Percentiles rank a stretch among this genome's conserved stretches.
Conservation (phyloP, 2,888 invertebrate genomes). For the Lypha dubia region DNA sequence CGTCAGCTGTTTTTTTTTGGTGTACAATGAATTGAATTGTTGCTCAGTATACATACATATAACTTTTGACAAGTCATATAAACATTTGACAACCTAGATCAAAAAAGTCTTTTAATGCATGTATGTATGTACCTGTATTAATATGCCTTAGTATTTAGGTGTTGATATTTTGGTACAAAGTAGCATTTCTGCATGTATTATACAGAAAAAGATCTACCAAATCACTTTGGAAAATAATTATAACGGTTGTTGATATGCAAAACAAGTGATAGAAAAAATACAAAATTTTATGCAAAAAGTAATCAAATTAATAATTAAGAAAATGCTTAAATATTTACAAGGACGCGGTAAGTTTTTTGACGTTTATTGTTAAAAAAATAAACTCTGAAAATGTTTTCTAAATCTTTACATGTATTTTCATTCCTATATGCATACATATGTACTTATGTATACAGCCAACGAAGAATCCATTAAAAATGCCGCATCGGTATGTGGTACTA, state of each 20-base stretch:
- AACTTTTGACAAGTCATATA: too few relatives aligned
- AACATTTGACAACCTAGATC: too few relatives aligned
- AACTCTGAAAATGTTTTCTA: not conserved
- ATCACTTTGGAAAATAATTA: not conserved
- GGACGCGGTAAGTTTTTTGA: not conserved
- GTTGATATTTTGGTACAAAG: not conserved
- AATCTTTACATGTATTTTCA: not conserved
- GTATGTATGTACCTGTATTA: too few relatives aligned
- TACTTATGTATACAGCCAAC: too few relatives aligned
- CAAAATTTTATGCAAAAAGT: not conserved
- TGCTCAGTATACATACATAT: too few relatives aligned
- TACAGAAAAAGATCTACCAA: not conserved
- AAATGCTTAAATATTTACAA: constrained; percentile 1
- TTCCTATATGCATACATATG: not conserved
- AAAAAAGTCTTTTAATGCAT: too few relatives aligned
- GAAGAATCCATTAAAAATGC: too few relatives aligned
- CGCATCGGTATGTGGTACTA: too few relatives aligned
- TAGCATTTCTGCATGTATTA: not conserved
- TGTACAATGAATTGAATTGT: too few relatives aligned
- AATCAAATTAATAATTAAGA: not conserved
- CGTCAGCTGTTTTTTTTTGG: too few relatives aligned
- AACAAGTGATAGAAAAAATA: not conserved
- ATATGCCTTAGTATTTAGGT: too few relatives aligned
- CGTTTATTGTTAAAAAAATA: not conserved
- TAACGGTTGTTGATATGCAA: constrained; percentile 1